Percentiles rank a stretch among this genome's conserved stretches.
These are phyloP conservation scores for Baryphthengus martii DNA, from an alignment of 2,113 vertebrate genomes.

Conservation along the genomic window DNA sequence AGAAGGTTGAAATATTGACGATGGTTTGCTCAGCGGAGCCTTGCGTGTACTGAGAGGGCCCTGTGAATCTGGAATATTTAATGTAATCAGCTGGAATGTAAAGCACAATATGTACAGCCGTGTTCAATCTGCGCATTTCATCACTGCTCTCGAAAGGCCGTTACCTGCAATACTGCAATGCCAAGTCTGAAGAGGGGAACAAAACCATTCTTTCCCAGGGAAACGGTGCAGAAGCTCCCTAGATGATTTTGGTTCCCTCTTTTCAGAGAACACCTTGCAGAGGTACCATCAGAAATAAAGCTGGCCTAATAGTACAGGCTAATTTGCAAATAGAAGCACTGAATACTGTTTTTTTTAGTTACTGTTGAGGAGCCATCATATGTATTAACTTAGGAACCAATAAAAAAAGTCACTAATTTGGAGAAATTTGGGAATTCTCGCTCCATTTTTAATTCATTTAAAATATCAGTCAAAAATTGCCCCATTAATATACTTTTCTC, in stretches of 20 bases:
- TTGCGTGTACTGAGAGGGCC: background rate
- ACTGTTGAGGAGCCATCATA: background rate
- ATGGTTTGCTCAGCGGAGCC: background rate
- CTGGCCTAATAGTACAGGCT: background rate
- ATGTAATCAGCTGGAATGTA: slow-evolving; percentile 51
- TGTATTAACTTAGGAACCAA: background rate
- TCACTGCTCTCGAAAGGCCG: background rate
- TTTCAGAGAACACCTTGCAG: background rate
- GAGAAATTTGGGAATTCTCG: background rate
- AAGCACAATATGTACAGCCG: slow-evolving; percentile 27
- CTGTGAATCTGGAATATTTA: slow-evolving; percentile 45
- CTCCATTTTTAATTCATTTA: background rate
- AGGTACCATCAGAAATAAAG: background rate
- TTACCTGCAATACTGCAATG: background rate
- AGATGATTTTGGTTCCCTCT: background rate
- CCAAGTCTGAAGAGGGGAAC: background rate
- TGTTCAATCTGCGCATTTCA: slow-evolving; percentile 27
- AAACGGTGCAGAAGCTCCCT: background rate
- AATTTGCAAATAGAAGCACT: background rate
- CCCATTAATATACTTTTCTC: background rate
- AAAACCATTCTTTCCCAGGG: background rate
- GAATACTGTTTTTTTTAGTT: background rate
- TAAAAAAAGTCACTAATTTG: background rate
- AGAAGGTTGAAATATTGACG: slow-evolving; percentile 9
- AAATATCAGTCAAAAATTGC: background rate